phyloP scores from a whole-genome alignment of 35 echinoderm and acorn worm genomes.

The Strongylocentrotus purpuratus region DNA sequence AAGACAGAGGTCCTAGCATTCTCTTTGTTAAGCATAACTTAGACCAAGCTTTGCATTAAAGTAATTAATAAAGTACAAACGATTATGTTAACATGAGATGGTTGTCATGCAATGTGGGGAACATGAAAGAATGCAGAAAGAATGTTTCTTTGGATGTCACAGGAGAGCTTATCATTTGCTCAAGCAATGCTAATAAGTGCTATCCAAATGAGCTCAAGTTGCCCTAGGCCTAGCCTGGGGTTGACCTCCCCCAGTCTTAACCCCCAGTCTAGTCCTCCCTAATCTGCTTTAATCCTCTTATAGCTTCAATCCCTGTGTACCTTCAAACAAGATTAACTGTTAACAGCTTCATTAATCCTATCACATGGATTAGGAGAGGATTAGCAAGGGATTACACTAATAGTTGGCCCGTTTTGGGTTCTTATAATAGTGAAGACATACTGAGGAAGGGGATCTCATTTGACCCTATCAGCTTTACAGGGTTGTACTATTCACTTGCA shows the following conservation, averaged over 20 bases:
- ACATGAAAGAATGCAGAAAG: too few species aligned
- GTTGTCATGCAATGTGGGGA: too few species aligned
- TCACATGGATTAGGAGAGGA: background rate
- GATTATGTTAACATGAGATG: too few species aligned
- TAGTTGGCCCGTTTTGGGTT: background rate
- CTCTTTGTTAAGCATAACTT: too few species aligned
- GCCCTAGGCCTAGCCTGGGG: background rate
- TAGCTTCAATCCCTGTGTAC: background rate
- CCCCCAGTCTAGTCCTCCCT: constrained; percentile 24
- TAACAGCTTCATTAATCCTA: constrained; percentile 44
- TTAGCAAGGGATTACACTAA: constrained; percentile 8
- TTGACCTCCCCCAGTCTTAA: background rate
- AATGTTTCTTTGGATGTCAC: too few species aligned
- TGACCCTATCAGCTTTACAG: background rate
- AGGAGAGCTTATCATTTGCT: too few species aligned
- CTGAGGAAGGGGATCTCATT: background rate
- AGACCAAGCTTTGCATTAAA: too few species aligned
- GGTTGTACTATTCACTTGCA: background rate
- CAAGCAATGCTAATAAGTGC: background rate
- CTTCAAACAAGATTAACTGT: constrained; percentile 46
- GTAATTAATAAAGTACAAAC: too few species aligned
- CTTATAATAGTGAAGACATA: background rate
- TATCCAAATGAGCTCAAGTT: background rate
- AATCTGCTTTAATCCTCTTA: constrained; percentile 17
- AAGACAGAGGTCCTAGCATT: too few species aligned